phyloP scores from a whole-genome alignment of 1,140 invertebrate species.

The Magallana ariakensis region DNA sequence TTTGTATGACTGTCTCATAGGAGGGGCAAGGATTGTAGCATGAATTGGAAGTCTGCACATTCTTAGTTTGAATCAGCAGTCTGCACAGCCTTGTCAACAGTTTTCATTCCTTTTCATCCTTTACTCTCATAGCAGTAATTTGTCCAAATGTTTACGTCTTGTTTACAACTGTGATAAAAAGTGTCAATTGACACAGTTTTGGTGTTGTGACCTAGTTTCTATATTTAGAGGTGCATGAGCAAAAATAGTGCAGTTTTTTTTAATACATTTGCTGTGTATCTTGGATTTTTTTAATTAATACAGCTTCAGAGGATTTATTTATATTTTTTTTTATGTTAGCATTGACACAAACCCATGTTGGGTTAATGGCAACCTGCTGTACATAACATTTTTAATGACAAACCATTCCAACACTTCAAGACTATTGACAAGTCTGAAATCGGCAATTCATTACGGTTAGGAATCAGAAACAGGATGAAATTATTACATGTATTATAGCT shows the following conservation, averaged over 20 bases:
- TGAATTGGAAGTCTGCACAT: too few species aligned
- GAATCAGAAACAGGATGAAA: too few species aligned
- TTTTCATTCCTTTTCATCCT: conserved; percentile 24
- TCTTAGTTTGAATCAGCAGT: not conserved
- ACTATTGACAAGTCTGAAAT: not conserved
- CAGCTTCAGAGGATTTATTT: conserved; percentile 23
- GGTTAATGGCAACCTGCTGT: conserved; percentile 34
- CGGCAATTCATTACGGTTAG: too few species aligned
- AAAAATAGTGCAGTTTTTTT: conserved; percentile 13
- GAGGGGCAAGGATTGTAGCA: not conserved
- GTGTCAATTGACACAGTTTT: not conserved
- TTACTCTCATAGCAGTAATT: not conserved
- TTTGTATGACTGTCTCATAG: conserved; percentile 12
- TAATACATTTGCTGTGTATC: conserved; percentile 23
- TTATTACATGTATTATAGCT: too few species aligned
- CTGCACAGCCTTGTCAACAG: conserved; percentile 5
- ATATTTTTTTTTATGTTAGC: conserved; percentile 7
- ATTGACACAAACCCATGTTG: conserved; percentile 30
- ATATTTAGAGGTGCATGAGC: conserved; percentile 29
- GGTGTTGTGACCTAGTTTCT: conserved; percentile 35
- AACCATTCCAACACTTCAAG: not conserved
- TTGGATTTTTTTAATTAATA: conserved; percentile 11
- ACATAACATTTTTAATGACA: not conserved
- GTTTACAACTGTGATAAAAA: conserved; percentile 17
- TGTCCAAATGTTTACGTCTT: conserved; percentile 20